Evolutionary conservation across 37 sponge, comb jelly and placozoan genomes (phyloP).

Genomic region (Agelas oroides): DNA sequence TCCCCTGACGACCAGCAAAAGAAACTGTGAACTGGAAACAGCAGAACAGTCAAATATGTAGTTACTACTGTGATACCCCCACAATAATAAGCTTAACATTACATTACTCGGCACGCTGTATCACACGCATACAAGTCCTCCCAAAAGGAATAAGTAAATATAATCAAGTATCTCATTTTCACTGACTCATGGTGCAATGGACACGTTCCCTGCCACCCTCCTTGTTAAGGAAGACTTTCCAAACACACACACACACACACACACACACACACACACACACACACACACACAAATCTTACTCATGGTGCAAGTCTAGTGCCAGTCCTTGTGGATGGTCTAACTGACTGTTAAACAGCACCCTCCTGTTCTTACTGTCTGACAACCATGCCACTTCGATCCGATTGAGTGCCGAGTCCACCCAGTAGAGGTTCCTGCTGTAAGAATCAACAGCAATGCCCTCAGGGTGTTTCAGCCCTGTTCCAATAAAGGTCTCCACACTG

Average conservation of each 20-base stretch:
- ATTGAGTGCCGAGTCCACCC: constrained; percentile 62
- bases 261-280: not conserved
- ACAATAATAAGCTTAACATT: too few relatives aligned
- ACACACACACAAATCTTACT: not conserved
- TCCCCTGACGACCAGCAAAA: too few relatives aligned
- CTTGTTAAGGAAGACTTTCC: too few relatives aligned
- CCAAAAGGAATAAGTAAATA: too few relatives aligned
- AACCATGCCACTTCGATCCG: constrained; percentile 3
- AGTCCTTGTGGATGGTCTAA: constrained; percentile 50
- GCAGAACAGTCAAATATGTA: too few relatives aligned
- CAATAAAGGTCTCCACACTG: constrained; percentile 17
- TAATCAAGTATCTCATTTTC: too few relatives aligned
- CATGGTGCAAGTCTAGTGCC: constrained; percentile 38
- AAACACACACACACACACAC: not conserved
- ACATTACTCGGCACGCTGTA: too few relatives aligned
- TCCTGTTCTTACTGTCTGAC: not conserved
- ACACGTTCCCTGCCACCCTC: too few relatives aligned
- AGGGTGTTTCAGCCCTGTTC: constrained; percentile 15
- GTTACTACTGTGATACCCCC: too few relatives aligned
- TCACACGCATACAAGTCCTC: too few relatives aligned
- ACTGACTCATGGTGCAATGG: too few relatives aligned
- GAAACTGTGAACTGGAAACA: too few relatives aligned
- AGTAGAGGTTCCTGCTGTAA: constrained; percentile 63
- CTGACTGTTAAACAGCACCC: constrained; percentile 29
- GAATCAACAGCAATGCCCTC: constrained; percentile 54